Evolutionary conservation across 92 coral and sea anemone genomes (phyloP), one percentile per base, ranked within the genome.

Genomic region (Epizoanthus stellaris): DNA sequence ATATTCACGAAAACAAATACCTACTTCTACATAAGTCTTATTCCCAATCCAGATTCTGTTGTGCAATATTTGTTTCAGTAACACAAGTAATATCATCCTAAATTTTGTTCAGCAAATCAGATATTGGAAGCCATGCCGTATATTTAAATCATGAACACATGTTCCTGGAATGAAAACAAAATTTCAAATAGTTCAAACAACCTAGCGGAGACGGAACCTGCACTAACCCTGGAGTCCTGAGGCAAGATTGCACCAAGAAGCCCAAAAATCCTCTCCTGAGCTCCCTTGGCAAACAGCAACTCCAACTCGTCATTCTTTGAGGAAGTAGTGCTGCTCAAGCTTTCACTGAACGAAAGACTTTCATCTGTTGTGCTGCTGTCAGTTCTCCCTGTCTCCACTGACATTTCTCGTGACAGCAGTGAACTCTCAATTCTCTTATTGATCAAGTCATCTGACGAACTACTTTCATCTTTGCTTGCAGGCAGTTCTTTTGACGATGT

Each of bases 191-290:
- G 16, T 45, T 45, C 1, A 49, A 11, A 49, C 9, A 43, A 49
- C 56, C 56, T 43, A 68, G 73, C 14, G 4, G 4, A 64, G 43
- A 53, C 9, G 4, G 20, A 76, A 19, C 1, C 23, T 14, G 3
- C 21, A 45, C 83, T 71, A 75, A 96, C 99, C 97, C 93, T 93
- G 15, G 98, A 96, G 80, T 96, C 98, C 66, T 87, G 87, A 15
- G 99, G 99, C 16, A 96, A 80, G 88, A 94, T 89, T 14, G 99
- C 98, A 15, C 99, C 99, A 60, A 95, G 89, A 36, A 96, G 87
- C n/a, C 99, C 99, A 34, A 96, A 85, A 17, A 94, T 79, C 79
- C 93, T 89, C 60, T 96, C 98, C 56, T 92, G 93, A 7, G 94
- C 94, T 67, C 91, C 93, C 70, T 77, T 84, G 43, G 98, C 90